Conservation (phyloP, 2,113 vertebrate genomes). For the Aix galericulata region DNA sequence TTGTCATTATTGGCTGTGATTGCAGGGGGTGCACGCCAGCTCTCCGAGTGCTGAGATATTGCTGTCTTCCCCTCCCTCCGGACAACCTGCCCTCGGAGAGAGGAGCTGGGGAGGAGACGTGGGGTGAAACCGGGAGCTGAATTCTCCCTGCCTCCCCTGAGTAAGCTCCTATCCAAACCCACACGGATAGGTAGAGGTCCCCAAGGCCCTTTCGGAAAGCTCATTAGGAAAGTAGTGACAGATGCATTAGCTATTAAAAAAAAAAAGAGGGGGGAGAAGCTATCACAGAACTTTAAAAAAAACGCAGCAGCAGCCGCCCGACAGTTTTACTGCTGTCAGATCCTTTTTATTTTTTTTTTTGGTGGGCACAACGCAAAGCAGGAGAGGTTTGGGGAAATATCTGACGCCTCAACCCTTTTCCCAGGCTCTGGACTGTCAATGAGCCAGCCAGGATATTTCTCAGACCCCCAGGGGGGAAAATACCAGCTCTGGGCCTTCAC, state of each 20-base stretch:
- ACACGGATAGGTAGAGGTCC: conserved; percentile 58
- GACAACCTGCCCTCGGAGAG: conserved; percentile 56
- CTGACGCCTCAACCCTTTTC: background rate
- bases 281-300: conserved; percentile 62
- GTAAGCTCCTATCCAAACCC: conserved; percentile 16
- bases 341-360: conserved; percentile 19
- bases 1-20: conserved; percentile 69
- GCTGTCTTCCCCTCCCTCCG: conserved; percentile 55
- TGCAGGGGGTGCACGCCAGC: conserved; percentile 66
- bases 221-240: conserved; percentile 72
- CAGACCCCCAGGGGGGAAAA: background rate
- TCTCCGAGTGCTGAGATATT: conserved; percentile 30
- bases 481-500: background rate
- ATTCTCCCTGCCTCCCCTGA: conserved; percentile 18
- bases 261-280: conserved; percentile 2
- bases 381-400: conserved; percentile 53
- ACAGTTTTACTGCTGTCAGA: conserved; percentile 62
- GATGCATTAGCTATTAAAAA: conserved; percentile 54
- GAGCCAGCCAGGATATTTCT: conserved; percentile 7
- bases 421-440: background rate
- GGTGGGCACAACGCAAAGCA: conserved; percentile 34
- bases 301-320: conserved; percentile 46
- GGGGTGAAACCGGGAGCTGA: conserved; percentile 26
- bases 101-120: conserved; percentile 25
- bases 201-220: conserved; percentile 58